Percentiles rank a stretch among this genome's conserved stretches.
Evolutionary conservation across 1,140 invertebrate species (phyloP).

Genomic region (Argopecten irradians): DNA sequence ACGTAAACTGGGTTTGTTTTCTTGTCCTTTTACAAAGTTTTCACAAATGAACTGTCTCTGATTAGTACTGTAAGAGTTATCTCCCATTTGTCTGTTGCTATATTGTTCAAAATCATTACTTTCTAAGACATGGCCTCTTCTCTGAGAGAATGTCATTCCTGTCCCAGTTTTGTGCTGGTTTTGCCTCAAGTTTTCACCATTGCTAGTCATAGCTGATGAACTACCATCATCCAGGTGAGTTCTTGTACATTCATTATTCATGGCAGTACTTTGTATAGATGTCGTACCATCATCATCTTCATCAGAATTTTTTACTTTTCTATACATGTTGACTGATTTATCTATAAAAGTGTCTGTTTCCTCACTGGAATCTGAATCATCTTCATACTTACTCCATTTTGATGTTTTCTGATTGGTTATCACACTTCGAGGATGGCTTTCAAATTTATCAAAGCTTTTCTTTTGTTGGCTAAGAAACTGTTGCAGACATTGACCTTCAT

Average conservation of each 20-base stretch:
- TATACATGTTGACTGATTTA: not conserved
- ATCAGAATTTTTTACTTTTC: not conserved
- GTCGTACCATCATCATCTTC: not conserved
- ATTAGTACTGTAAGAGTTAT: not conserved
- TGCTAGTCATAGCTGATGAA: not conserved
- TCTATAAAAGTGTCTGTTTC: not conserved
- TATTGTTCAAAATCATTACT: not conserved
- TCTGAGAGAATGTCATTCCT: not conserved
- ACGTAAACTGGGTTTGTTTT: not conserved
- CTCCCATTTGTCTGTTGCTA: not conserved
- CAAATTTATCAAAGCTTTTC: not conserved
- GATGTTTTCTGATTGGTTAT: not conserved
- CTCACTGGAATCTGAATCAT: not conserved
- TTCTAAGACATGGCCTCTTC: not conserved
- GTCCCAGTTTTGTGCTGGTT: not conserved
- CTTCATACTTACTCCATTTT: not conserved
- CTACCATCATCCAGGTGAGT: not conserved
- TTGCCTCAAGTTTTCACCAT: not conserved
- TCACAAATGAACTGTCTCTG: not conserved
- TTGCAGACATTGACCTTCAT: not conserved
- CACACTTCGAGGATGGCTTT: not conserved
- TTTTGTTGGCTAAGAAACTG: not conserved
- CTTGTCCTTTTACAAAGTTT: not conserved
- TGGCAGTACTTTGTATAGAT: not conserved
- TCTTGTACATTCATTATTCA: not conserved